These are phyloP conservation scores for Scaptomyza flava DNA, from an alignment of 2,888 invertebrate species.

Conservation along the genomic window DNA sequence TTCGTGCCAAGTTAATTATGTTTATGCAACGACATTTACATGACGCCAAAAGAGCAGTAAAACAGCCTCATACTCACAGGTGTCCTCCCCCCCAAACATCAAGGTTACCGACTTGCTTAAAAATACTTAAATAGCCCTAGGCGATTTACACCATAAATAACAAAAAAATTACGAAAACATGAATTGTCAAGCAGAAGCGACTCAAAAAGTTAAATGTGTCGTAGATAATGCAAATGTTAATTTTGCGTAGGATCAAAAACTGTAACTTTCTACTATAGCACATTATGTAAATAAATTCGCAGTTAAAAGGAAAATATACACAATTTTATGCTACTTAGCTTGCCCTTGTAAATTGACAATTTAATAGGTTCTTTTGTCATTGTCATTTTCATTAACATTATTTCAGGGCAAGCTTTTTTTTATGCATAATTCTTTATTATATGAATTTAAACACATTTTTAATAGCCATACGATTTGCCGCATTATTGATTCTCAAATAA, in stretches of 20 bases:
- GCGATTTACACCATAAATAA: constrained; percentile 56
- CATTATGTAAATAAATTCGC: too few relatives aligned
- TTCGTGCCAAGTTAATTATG: constrained; percentile 67
- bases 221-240: not conserved
- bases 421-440: too few relatives aligned
- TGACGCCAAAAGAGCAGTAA: constrained; percentile 55
- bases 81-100: constrained; percentile 41
- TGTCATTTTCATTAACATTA: too few relatives aligned
- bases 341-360: too few relatives aligned
- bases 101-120: constrained; percentile 30
- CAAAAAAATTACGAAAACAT: constrained; percentile 50
- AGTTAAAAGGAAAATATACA: too few relatives aligned
- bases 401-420: too few relatives aligned
- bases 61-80: constrained; percentile 7
- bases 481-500: too few relatives aligned
- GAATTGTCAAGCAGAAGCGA: constrained; percentile 26
- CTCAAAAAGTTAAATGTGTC: constrained; percentile 8
- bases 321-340: too few relatives aligned
- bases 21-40: constrained; percentile 71
- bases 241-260: constrained; percentile 2
- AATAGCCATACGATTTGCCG: too few relatives aligned
- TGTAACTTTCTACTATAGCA: not conserved
- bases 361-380: too few relatives aligned
- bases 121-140: constrained; percentile 51
- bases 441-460: too few relatives aligned